phyloP scores from a whole-genome alignment of 1,140 invertebrate genomes.

The Metaphire vulgaris region DNA sequence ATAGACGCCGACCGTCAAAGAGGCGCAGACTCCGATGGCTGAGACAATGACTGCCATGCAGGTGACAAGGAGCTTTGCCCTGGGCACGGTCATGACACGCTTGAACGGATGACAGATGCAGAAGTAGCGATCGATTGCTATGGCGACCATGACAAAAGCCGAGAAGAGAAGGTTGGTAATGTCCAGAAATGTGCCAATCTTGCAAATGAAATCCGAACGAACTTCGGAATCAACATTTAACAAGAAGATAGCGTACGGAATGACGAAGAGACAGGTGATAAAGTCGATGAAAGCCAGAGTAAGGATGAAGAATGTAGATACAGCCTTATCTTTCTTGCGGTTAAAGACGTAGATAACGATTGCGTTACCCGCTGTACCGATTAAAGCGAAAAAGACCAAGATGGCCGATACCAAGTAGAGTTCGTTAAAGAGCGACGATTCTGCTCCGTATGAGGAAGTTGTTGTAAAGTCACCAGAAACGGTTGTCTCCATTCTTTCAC shows the following conservation, averaged over 20 bases:
- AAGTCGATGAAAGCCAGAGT: slow-evolving; percentile 44
- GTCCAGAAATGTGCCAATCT: slow-evolving; percentile 47
- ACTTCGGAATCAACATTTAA: slow-evolving; percentile 34
- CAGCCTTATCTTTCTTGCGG: slow-evolving; percentile 38
- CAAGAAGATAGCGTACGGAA: slow-evolving; percentile 43
- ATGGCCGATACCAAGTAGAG: background rate
- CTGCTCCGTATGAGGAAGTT: background rate
- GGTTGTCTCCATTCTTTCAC: background rate
- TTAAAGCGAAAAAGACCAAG: background rate
- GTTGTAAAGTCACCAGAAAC: background rate
- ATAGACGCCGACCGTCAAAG: slow-evolving; percentile 40
- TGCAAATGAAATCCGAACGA: slow-evolving; percentile 40
- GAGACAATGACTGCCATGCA: slow-evolving; percentile 37
- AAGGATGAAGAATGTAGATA: slow-evolving; percentile 46
- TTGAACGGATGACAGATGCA: slow-evolving; percentile 49
- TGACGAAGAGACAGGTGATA: slow-evolving; percentile 43
- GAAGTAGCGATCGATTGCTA: slow-evolving; percentile 49
- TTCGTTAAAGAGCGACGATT: background rate
- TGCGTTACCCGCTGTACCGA: slow-evolving; percentile 46
- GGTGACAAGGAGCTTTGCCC: slow-evolving; percentile 41
- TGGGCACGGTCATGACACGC: slow-evolving; percentile 40
- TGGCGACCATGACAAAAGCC: slow-evolving; percentile 49
- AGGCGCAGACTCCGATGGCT: slow-evolving; percentile 39
- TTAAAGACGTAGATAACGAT: slow-evolving; percentile 49
- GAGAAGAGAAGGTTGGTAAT: slow-evolving; percentile 46